Conservation (phyloP, 2,888 invertebrate genomes). For the Globia sparganii region DNA sequence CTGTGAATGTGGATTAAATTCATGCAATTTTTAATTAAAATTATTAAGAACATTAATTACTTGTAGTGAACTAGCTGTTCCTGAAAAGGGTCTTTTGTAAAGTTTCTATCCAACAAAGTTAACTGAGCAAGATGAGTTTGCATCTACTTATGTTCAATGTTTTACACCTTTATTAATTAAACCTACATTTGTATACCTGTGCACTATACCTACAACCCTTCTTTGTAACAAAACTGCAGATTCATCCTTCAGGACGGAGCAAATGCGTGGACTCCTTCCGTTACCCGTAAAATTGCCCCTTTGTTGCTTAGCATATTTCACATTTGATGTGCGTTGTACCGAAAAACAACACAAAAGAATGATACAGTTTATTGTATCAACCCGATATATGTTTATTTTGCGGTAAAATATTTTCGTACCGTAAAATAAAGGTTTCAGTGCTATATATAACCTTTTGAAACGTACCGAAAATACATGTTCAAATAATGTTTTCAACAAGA, state of each 20-base stretch:
- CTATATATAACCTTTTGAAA: constrained; percentile 7
- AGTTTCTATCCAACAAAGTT: neutral
- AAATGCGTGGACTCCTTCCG: constrained; percentile 33
- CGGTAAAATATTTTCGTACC: constrained; percentile 45
- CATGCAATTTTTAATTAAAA: no score
- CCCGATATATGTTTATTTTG: constrained; percentile 49
- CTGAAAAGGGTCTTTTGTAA: neutral
- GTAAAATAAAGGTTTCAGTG: constrained; percentile 51
- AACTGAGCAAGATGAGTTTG: neutral
- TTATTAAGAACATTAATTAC: neutral
- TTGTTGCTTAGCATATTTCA: constrained; percentile 59
- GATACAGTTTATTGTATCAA: constrained; percentile 45
- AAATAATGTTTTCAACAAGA: neutral
- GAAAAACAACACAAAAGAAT: constrained; percentile 52
- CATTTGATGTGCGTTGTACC: constrained; percentile 51
- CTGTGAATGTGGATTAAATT: neutral
- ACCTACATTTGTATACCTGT: neutral
- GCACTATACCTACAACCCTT: constrained; percentile 1
- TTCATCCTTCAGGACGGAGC: constrained; percentile 27
- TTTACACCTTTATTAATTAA: constrained; percentile 23
- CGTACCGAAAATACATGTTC: constrained; percentile 3
- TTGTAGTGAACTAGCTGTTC: neutral
- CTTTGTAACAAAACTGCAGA: constrained; percentile 22
- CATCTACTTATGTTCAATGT: neutral
- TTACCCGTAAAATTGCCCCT: constrained; percentile 37